Base-by-base conservation (phyloP, 2,888 invertebrate species). In the Congeria kusceri region DNA sequence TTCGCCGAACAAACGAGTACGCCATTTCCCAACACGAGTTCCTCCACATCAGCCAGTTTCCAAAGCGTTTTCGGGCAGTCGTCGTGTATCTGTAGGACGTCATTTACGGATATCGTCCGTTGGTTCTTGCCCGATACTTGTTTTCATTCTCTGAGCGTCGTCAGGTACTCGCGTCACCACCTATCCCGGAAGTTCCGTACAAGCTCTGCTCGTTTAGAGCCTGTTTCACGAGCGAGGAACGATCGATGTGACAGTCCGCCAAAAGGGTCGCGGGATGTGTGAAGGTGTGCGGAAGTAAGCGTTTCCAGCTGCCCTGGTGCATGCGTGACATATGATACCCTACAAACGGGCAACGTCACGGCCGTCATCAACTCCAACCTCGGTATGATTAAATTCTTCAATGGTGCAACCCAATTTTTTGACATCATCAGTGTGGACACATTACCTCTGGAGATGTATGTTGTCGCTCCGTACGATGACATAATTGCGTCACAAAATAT, bases 201-300 rank as follows among this genome's bases (percentile, higher is more conserved):
- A 9, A 82, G 28, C n/a, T 39, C 23, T 15, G 15, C 25, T n/a
- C 46, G 53, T 39, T 25, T n/a, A 44, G 53, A 61, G 11, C 62
- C 44, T 56, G 64, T 65, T 62, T 64, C 3, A 49, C 25, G n/a
- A 76, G 9, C 23, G 13, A 57, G 3, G 56, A 46, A 25, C n/a
- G 29, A 23, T 20, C 53, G 28, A 28, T 27, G 49, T 13, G 9
- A 53, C 39, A 32, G 20, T 58, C 32, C 25, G 44, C 46, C 15
- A 27, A 23, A 18, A 15, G 11, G 18, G 28, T 9, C 39, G 20
- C 20, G 3, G 27, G 25, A 1, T 46, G n/a, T 20, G 23, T 80
- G 70, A 20, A 84, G 63, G 46, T 83, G 67, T 18, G 84, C 47
- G 23, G 77, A 80, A 13, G 84, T 77, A 25, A 84, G 32, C 18